Base-by-base conservation (phyloP, 2,888 invertebrate species). In the Hipparchia semele region DNA sequence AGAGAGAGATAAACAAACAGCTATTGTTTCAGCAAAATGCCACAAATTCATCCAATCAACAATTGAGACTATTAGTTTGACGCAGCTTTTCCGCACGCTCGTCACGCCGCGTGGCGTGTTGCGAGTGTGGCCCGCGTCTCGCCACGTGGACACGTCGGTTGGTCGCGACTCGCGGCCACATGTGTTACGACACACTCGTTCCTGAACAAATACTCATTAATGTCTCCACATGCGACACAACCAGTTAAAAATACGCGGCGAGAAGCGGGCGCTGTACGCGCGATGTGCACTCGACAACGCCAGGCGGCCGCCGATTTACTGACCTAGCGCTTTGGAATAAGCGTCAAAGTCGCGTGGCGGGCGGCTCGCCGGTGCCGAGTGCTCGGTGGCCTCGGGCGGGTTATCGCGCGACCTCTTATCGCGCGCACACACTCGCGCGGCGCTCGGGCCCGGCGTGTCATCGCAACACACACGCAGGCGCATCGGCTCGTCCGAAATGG, bases 391-490 rank as follows among this genome's bases (percentile, higher is more conserved):
- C 79, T 79, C 79, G 78, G 74, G 73, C 72, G 80, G 81, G 81
- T 80, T 81, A 81, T 81, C 80, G 78, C 76, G 78, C 80, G 81
- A 81, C 81, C 80, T 79, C 79, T 80, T 81, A 81, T 81, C 81
- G 76, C 73, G 60, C 77, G 64, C 78, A 66, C 79, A 79, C 81
- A 66, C 64, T 53, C 73, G 54, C 69, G 13, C 70, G 39, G 73
- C 6, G 54, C 46, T 61, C 7, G 33, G 53, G 8, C 2, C 23
- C 23, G 58, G 58, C 13, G 13, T 53, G 53, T 53, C 46, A 6
- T 10, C 53, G 12, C 12, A 53, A 53, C 56, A 56, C 56, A 7
- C 56, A 23, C 23, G 8, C 56, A 8, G 13, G 2, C 13, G 56
- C 13, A 3, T 56, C 13, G 13, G 13, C 56, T 45, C 61, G 33